Base-by-base conservation (phyloP, 2,888 invertebrate species). In the Nephrocerus scutellatus region DNA sequence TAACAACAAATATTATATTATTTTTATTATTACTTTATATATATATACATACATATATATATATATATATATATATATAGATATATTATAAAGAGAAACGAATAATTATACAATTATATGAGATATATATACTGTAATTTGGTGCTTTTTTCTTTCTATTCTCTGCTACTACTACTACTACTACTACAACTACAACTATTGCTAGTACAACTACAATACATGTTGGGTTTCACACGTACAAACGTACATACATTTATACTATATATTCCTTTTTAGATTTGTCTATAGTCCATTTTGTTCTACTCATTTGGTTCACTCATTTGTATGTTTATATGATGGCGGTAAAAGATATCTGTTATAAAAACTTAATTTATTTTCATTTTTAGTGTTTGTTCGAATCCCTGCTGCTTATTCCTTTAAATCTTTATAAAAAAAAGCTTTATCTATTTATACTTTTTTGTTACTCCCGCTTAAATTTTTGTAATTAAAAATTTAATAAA, bases 101-200 rank as follows among this genome's bases (percentile, higher is more conserved):
- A 43, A 37, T 46, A 48, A 48, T 48, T 47, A 46, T 46, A 44
- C 43, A 48, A 40, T 39, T 40, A 46, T 42, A 41, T 47, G 47
- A 51, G 15, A n/a, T 32, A 32, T 29, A 48, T 49, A 51, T 51
- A 53, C 49, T 49, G 47, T 51, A 51, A 47, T 47, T 50, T 48
- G 48, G 46, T 46, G 52, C 52, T 52, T 52, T 52, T 50, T 50
- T 48, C 50, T 51, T 52, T 52, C 43, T 44, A 39, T 38, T 44
- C 40, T 47, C 36, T 47, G 31, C 42, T 44, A 41, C 42, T 29
- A 29, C 29, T 29, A 29, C 29, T n/a, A n/a, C n/a, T n/a, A 29
- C 29, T 26, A 26, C 13, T 26, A 14, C n/a, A 26, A 26, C 26
- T 26, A 26, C 26, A 12, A 8, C 6, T 8, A 26, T 26, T n/a